Conservation (phyloP, 2,888 invertebrate genomes). For the Cephus rjabovi region DNA sequence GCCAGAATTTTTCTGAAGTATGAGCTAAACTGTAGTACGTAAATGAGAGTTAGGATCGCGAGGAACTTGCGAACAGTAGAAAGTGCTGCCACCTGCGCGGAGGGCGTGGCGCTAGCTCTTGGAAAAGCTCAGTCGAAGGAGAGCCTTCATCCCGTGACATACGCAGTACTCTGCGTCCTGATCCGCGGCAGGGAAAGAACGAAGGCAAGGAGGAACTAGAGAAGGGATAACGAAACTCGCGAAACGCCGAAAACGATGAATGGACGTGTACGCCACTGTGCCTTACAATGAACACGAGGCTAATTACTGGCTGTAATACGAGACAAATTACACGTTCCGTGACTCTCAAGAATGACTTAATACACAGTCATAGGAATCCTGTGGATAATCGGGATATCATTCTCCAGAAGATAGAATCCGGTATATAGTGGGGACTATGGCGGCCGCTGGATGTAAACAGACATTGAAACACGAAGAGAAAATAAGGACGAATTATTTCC, state of each 20-base stretch:
- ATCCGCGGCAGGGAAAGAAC: background rate
- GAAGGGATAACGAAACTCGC: constrained; percentile 3
- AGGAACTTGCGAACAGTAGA: constrained; percentile 14
- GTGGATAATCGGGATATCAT: background rate
- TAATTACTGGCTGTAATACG: background rate
- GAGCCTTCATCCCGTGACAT: constrained; percentile 51
- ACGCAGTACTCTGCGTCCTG: constrained; percentile 18
- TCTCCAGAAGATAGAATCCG: background rate
- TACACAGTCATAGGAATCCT: background rate
- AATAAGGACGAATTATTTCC: background rate
- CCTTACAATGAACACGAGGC: constrained; percentile 19
- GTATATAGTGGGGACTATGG: constrained; percentile 38
- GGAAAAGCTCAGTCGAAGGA: constrained; percentile 50
- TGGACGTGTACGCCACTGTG: constrained; percentile 16
- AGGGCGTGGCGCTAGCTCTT: constrained; percentile 60
- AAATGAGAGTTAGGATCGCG: constrained; percentile 4
- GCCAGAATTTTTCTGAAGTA: background rate
- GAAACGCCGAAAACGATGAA: constrained; percentile 14
- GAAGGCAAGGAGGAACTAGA: background rate
- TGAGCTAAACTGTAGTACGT: background rate
- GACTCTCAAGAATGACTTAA: background rate
- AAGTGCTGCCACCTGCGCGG: constrained; percentile 51
- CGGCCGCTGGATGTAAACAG: constrained; percentile 45
- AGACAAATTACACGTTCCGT: background rate
- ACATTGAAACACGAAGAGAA: constrained; percentile 18